A percentile compares a stretch with the other conserved stretches of the same genome.
phyloP scores from a whole-genome alignment of 1,140 invertebrate genomes.

The Drosophila ogumai region DNA sequence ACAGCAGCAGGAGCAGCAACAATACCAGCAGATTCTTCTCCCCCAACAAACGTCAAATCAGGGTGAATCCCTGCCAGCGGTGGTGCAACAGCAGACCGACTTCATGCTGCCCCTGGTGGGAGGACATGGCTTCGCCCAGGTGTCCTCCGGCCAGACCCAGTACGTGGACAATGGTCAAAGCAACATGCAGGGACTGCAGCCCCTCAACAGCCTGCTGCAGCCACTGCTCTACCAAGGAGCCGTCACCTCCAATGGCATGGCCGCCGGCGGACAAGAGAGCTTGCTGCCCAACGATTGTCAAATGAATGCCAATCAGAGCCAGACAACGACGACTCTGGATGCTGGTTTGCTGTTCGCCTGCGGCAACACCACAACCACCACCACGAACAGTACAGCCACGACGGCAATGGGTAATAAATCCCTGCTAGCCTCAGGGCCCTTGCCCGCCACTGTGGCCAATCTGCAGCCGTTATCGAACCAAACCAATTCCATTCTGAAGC shows the following conservation, averaged over 20 bases:
- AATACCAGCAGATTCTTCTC: constrained; percentile 33
- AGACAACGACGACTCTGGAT: constrained; percentile 44
- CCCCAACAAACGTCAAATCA: constrained; percentile 37
- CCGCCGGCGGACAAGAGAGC: constrained; percentile 28
- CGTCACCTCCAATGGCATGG: constrained; percentile 6
- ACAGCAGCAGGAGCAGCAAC: constrained; percentile 19
- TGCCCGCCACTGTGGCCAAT: constrained; percentile 39
- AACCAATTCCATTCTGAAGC: constrained; percentile 81
- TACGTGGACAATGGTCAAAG: constrained; percentile 53
- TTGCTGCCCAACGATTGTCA: constrained; percentile 38
- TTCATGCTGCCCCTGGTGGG: constrained; percentile 62
- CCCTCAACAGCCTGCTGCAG: constrained; percentile 65
- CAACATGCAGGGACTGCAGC: constrained; percentile 53
- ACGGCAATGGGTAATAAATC: constrained; percentile 23
- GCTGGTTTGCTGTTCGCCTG: constrained; percentile 55
- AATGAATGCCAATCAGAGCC: constrained; percentile 39
- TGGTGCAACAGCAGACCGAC: constrained; percentile 47
- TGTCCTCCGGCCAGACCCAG: constrained; percentile 54
- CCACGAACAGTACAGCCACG: constrained; percentile 7
- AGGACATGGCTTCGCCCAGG: constrained; percentile 41
- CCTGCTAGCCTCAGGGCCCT: constrained; percentile 14
- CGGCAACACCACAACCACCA: constrained; percentile 21
- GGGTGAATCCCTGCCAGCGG: constrained; percentile 20
- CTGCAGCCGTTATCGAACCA: constrained; percentile 77
- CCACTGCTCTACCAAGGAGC: constrained; percentile 52